Base-by-base conservation (phyloP, 2,888 invertebrate genomes). In the Anthophora plumipes region DNA sequence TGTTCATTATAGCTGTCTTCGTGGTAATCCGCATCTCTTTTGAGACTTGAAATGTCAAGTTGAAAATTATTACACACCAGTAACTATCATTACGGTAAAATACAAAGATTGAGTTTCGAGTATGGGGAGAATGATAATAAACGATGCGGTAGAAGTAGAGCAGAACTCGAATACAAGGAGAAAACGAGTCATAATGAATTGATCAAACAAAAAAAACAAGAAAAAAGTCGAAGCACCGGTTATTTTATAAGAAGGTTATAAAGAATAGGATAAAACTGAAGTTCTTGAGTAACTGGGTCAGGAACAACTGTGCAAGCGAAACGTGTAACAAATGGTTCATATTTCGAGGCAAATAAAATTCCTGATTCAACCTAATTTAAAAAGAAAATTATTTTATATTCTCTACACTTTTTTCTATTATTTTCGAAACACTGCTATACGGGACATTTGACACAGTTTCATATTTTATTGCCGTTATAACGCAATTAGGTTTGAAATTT, bases 61-160 rank as follows among this genome's bases (percentile, higher is more conserved):
- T 37, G 0, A n/a, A 31, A 31, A n/a, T 37, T n/a, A 48, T 48
- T 14, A 39, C 11, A 25, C 20, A 12, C n/a, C 20, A 11, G 9
- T 14, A 7, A 6, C 1, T n/a, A 7, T 37, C 5, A 22, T 6
- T 41, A 8, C 22, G 12, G 7, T 25, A 41, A 39, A 41, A n/a
- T 25, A 54, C 31, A 11, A 43, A 43, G 54, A 14, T 17, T 43
- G n/a, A 14, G 17, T 43, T 31, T 31, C n/a, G 17, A 37, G 6
- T 50, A 9, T 43, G 57, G 17, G 20, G 22, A 31, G 8, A 52
- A 22, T 59, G 46, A 50, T 59, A 66, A 77, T 4, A 22, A 50
- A 43, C 12, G 41, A 2, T 12, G 8, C 3, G 37, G 11, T 59
- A 22, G 37, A 77, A 72, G 59, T 72, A 72, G 72, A 66, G 66